Conservation (phyloP, 2,888 invertebrate species). For the Rhagonycha lutea region DNA sequence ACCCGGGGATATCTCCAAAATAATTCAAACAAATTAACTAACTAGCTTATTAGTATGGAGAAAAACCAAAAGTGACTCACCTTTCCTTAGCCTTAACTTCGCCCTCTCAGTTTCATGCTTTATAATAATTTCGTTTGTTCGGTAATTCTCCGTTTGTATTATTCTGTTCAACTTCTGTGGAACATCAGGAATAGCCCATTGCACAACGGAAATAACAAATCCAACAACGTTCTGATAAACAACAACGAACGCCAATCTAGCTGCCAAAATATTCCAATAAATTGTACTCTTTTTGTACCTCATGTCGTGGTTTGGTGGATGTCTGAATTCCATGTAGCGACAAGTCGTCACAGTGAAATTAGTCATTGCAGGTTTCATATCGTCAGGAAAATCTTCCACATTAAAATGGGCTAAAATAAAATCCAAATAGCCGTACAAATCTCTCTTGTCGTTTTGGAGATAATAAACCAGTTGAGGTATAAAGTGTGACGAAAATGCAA, state of each 20-base stretch:
- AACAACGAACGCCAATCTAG: constrained; percentile 75
- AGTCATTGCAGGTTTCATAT: constrained; percentile 45
- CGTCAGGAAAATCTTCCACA: constrained; percentile 62
- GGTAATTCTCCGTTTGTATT: constrained; percentile 72
- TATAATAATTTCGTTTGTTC: constrained; percentile 75
- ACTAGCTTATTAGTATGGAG: background rate
- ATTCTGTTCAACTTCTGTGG: constrained; percentile 71
- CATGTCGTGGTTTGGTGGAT: constrained; percentile 57
- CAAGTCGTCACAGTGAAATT: constrained; percentile 51
- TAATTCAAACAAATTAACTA: background rate
- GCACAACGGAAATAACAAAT: constrained; percentile 70
- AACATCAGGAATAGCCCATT: constrained; percentile 79
- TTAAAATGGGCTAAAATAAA: constrained; percentile 70
- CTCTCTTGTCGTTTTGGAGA: constrained; percentile 55
- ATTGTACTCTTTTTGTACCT: constrained; percentile 67
- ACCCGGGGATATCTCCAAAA: background rate
- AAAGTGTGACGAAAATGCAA: constrained; percentile 84
- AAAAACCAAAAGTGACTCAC: constrained; percentile 13
- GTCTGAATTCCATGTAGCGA: constrained; percentile 73
- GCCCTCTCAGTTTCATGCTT: constrained; percentile 67
- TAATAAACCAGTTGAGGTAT: constrained; percentile 77
- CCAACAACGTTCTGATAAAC: constrained; percentile 81
- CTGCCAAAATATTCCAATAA: constrained; percentile 77
- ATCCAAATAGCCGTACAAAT: constrained; percentile 67
- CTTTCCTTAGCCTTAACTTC: constrained; percentile 32